Base-by-base conservation (phyloP, 1,140 invertebrate genomes). In the Kradibia gibbosae region DNA sequence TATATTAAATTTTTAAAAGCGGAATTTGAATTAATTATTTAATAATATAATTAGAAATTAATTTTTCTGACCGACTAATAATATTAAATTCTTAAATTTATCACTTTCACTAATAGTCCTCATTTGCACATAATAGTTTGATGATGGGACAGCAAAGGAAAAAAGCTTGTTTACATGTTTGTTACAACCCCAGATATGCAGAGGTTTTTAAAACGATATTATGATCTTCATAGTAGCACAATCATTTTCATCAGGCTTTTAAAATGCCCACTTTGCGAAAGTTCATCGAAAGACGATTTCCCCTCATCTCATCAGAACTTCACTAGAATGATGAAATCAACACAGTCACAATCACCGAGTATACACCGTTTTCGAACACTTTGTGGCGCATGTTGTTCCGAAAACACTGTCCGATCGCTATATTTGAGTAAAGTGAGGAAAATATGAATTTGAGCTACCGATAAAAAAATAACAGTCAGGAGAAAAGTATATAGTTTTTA, bases 181-280 rank as follows among this genome's bases (percentile, higher is more conserved):
- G 2, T 67, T 25, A 25, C 42, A 11, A 5, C 39, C 8, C 7
- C 22, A 22, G 34, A 22, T 67, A 0, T 0, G 70, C 8, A 5
- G 42, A 71, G 11, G 5, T 22, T 55, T 39, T 0, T 17, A 28
- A 57, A 62, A 10, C 22, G 34, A 13, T 25, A 25, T 75, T 39
- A 4, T n/a, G 48, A 79, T 79, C 78, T 79, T 79, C 67, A 25
- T 13, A 48, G 67, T 57, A 45, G 78, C 67, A 72, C 67, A 72
- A 39, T 36, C 13, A 22, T 42, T 55, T 31, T 8, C 20, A 22
- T 70, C 28, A 1, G n/a, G 53, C 31, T n/a, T 36, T 20, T 34
- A 0, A 48, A 34, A 73, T 1, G 42, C 67, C 42, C 76, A 78
- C 76, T 78, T 50, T n/a, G 48, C 25, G 20, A 22, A 34, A 53